phyloP scores from a whole-genome alignment of 2,113 vertebrate species.

The Microtus richardsoni region DNA sequence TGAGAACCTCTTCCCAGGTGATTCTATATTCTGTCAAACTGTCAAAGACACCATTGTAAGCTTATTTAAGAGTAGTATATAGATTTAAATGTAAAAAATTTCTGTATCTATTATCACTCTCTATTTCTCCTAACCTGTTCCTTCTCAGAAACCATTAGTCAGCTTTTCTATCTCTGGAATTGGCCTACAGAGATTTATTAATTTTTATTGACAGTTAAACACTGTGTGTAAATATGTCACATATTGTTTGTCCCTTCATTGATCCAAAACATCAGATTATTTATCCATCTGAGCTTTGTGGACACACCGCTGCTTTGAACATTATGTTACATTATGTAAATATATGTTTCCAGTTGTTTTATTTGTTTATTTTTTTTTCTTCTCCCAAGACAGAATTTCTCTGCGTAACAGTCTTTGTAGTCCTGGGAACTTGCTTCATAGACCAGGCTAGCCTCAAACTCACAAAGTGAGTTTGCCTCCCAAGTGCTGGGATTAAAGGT shows the following conservation, averaged over 20 bases:
- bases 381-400: no score
- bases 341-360: background rate
- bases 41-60: background rate
- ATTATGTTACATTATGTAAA: background rate
- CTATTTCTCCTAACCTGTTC: background rate
- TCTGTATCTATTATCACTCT: background rate
- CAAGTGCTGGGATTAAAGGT: no score
- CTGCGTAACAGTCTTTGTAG: no score
- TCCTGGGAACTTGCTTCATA: no score
- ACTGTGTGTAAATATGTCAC: background rate
- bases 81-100: background rate
- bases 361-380: background rate
- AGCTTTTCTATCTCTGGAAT: background rate
- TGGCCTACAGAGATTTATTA: background rate
- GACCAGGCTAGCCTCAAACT: no score
- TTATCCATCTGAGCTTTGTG: background rate
- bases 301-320: background rate
- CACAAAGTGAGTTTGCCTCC: no score
- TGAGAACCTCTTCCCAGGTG: background rate
- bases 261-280: background rate
- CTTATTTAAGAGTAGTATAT: background rate
- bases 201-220: background rate
- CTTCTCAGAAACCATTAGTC: background rate
- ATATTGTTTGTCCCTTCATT: background rate
- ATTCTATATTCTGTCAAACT: background rate